Evolutionary conservation across 2,113 vertebrate genomes (phyloP).

Genomic region (Hydrolagus affinis): DNA sequence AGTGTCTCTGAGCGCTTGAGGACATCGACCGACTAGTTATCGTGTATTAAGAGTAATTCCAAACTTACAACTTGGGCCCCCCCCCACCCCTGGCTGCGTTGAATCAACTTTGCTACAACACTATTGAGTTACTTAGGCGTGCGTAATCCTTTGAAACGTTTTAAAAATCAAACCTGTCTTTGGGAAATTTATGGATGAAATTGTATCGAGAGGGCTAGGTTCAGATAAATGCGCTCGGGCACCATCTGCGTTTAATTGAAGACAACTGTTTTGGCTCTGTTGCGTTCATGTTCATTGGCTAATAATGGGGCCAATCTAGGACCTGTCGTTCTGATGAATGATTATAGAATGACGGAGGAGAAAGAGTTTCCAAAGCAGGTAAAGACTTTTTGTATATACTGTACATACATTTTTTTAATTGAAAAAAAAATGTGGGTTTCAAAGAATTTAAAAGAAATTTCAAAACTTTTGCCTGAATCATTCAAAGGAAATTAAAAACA

Average conservation of each 20-base stretch:
- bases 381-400: slow-evolving; percentile 54
- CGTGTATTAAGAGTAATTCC: too few relatives aligned
- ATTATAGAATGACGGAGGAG: slow-evolving; percentile 49
- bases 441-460: slow-evolving; percentile 33
- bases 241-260: slow-evolving; percentile 70
- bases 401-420: too few relatives aligned
- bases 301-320: slow-evolving; percentile 53
- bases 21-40: too few relatives aligned
- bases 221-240: slow-evolving; percentile 61
- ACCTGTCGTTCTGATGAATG: slow-evolving; percentile 67
- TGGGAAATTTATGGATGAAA: slow-evolving; percentile 71
- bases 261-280: slow-evolving; percentile 65
- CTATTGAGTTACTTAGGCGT: too few relatives aligned
- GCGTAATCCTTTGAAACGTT: not conserved
- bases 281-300: slow-evolving; percentile 55
- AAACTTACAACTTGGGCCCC: not conserved
- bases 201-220: slow-evolving; percentile 70
- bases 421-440: too few relatives aligned
- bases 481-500: too few relatives aligned
- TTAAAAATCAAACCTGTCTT: not conserved
- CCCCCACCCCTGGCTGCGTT: too few relatives aligned
- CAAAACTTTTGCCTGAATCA: slow-evolving; percentile 6
- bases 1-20: too few relatives aligned
- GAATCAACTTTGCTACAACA: not conserved
- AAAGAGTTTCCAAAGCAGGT: slow-evolving; percentile 64